Conservation (phyloP, 2,888 invertebrate genomes). For the Galeruca laticollis region DNA sequence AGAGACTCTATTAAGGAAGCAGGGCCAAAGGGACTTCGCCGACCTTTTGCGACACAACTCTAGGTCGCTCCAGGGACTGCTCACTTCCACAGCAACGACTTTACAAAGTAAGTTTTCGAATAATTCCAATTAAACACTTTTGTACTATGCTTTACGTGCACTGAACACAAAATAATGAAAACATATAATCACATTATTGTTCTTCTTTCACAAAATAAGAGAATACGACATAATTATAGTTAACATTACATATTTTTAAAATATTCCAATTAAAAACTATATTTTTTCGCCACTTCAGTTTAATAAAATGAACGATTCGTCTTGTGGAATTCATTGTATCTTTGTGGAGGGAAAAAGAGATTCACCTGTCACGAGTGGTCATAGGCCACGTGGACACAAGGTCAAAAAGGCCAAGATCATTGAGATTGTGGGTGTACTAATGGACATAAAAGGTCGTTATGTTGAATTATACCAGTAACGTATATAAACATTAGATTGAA, state of each 20-base stretch:
- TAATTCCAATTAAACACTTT: slow-evolving; percentile 12
- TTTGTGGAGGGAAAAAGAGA: neutral
- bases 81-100: slow-evolving; percentile 79
- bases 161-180: no score
- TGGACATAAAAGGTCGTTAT: slow-evolving; percentile 29
- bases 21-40: slow-evolving; percentile 76
- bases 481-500: slow-evolving; percentile 29
- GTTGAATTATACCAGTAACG: slow-evolving; percentile 31
- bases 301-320: no score
- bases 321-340: no score
- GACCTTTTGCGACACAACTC: slow-evolving; percentile 78
- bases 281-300: no score
- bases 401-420: slow-evolving; percentile 32
- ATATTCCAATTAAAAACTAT: no score
- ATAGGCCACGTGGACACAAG: slow-evolving; percentile 25
- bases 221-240: no score
- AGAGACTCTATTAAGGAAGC: slow-evolving; percentile 72
- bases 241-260: no score
- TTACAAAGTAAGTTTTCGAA: slow-evolving; percentile 76
- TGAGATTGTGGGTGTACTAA: slow-evolving; percentile 39
- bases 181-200: no score
- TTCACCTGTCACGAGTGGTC: neutral
- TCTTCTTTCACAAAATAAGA: no score
- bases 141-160: no score
- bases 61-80: slow-evolving; percentile 79